Conservation (phyloP, 2,797 vertebrate genomes). For the Chrosomus eos region DNA sequence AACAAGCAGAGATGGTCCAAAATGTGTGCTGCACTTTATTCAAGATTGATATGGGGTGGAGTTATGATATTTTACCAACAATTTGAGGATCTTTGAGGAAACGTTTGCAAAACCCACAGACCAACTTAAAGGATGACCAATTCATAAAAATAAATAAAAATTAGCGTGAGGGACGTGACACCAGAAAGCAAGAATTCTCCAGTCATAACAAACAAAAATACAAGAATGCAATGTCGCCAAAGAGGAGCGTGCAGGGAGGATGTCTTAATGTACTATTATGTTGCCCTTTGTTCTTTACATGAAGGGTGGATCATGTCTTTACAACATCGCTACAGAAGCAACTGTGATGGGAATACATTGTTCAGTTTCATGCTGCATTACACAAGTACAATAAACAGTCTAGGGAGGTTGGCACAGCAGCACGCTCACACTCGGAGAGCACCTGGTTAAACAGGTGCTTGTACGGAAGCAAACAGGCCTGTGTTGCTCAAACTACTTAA, state of each 20-base stretch:
- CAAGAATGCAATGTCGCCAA: neutral
- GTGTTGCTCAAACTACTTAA: slow-evolving; percentile 19
- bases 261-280: slow-evolving; percentile 3
- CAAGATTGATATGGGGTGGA: neutral
- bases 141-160: neutral
- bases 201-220: neutral
- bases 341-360: neutral
- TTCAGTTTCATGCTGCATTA: slow-evolving; percentile 15
- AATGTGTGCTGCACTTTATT: neutral
- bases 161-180: neutral
- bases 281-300: slow-evolving; percentile 16
- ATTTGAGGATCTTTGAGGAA: neutral
- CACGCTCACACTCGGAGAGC: neutral
- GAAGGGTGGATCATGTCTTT: neutral
- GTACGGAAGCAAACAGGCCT: neutral
- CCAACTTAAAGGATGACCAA: neutral
- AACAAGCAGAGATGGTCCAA: neutral
- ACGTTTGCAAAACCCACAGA: neutral
- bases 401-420: slow-evolving; percentile 8
- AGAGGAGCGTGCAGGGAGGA: neutral
- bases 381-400: slow-evolving; percentile 5
- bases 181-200: neutral
- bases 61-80: too few relatives aligned
- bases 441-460: slow-evolving; percentile 39
- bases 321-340: slow-evolving; percentile 2